Evolutionary conservation across 2,797 vertebrate species (phyloP).

Genomic region (Pipistrellus pygmaeus): DNA sequence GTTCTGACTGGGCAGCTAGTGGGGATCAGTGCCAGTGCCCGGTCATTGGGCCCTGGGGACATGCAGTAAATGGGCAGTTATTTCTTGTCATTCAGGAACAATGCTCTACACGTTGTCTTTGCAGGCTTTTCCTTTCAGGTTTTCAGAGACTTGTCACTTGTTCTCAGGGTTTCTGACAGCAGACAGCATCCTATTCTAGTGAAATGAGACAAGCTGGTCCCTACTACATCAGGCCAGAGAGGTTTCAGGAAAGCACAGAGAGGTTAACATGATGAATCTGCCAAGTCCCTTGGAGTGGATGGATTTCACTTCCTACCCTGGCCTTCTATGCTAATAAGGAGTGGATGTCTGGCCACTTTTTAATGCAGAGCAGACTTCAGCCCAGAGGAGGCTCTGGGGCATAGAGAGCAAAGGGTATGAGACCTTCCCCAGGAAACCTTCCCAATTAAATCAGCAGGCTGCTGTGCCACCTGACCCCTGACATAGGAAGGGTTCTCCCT

Average conservation of each 20-base stretch:
- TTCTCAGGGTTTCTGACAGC: not conserved
- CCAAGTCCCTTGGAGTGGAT: not conserved
- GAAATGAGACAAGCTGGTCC: not conserved
- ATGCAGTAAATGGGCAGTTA: accelerated
- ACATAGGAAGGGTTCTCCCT: not conserved
- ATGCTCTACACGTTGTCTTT: not conserved
- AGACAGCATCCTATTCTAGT: not conserved
- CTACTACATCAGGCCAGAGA: not conserved
- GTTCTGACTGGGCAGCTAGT: not conserved
- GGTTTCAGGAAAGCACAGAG: not conserved
- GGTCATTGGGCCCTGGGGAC: not conserved
- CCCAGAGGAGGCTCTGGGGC: not conserved
- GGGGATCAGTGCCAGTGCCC: not conserved
- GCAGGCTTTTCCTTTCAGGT: not conserved
- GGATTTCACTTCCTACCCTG: not conserved
- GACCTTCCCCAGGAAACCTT: not conserved
- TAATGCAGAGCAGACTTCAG: not conserved
- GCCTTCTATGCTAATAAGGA: not conserved
- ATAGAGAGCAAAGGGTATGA: not conserved
- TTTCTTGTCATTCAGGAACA: not conserved
- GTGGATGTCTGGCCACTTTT: not conserved
- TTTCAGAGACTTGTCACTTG: not conserved
- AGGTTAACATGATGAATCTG: not conserved
- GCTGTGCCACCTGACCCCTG: not conserved
- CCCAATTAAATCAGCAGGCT: not conserved